phyloP scores from a whole-genome alignment of 2,797 vertebrate species.

The Chelon auratus region DNA sequence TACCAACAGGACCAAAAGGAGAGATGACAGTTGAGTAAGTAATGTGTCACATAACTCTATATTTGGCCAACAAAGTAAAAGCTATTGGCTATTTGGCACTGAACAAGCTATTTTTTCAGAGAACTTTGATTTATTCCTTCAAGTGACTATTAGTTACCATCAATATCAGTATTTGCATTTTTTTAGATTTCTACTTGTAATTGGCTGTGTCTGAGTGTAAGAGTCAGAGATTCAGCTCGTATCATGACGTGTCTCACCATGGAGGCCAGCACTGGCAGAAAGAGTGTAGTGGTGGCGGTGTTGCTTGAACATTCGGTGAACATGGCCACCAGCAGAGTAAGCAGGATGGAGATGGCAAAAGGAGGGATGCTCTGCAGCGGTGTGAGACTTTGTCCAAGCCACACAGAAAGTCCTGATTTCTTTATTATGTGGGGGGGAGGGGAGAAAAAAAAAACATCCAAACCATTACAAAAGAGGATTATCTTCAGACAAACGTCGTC shows the following conservation, averaged over 20 bases:
- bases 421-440: slow-evolving; percentile 45
- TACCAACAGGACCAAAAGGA: too few relatives aligned
- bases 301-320: slow-evolving; percentile 93
- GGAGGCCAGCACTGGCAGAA: slow-evolving; percentile 90
- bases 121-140: too few relatives aligned
- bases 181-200: background rate
- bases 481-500: background rate
- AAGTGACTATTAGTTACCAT: too few relatives aligned
- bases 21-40: too few relatives aligned
- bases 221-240: background rate
- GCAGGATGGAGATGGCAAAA: slow-evolving; percentile 82
- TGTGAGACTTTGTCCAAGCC: slow-evolving; percentile 85
- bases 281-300: slow-evolving; percentile 89
- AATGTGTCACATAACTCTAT: too few relatives aligned
- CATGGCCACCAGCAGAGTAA: slow-evolving; percentile 84
- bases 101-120: too few relatives aligned
- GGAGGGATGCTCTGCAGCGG: slow-evolving; percentile 83
- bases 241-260: slow-evolving; percentile 81
- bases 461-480: background rate
- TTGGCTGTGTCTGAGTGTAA: background rate
- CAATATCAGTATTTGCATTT: too few relatives aligned
- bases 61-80: too few relatives aligned
- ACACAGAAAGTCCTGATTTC: slow-evolving; percentile 85
- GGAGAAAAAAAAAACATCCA: slow-evolving; percentile 13
- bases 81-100: too few relatives aligned